Evolutionary conservation across 2,888 invertebrate species (phyloP).

Genomic region (Athetis lepigone): DNA sequence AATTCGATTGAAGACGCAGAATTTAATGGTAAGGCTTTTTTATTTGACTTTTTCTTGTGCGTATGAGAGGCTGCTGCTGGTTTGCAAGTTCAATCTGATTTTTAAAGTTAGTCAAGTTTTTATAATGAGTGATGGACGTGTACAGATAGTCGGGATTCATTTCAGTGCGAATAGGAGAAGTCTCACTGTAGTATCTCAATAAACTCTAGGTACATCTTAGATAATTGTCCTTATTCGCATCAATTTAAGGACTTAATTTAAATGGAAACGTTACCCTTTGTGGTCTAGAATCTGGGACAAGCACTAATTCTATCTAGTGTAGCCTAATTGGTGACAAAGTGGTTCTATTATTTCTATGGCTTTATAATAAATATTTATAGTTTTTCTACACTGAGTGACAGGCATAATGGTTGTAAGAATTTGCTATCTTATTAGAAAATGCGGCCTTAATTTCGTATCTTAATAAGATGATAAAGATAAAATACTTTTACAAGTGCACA

Average conservation of each 20-base stretch:
- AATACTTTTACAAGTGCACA: constrained; percentile 12
- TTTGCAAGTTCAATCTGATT: neutral
- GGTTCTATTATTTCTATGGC: constrained; percentile 23
- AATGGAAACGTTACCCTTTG: constrained; percentile 29
- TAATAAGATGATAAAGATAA: constrained; percentile 2
- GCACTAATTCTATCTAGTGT: constrained; percentile 41
- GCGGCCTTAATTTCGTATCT: no score
- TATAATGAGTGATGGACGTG: neutral
- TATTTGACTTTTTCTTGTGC: neutral
- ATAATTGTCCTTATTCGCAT: constrained; percentile 6
- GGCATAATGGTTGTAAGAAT: constrained; percentile 8
- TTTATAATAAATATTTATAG: constrained; percentile 51
- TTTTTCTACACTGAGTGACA: neutral
- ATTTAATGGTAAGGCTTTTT: constrained; percentile 91
- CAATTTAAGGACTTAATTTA: constrained; percentile 30
- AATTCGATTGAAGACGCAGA: constrained; percentile 94
- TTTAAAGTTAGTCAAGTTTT: neutral
- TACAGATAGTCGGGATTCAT: no score
- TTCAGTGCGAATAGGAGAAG: no score
- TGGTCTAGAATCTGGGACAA: constrained; percentile 39
- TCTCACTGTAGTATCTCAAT: constrained; percentile 16
- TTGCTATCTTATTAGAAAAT: neutral
- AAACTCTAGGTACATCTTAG: neutral
- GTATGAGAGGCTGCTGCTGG: no score
- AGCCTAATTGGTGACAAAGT: constrained; percentile 40